Evolutionary conservation across 2,113 vertebrate species (phyloP).

Genomic region (Pungitius pungitius): DNA sequence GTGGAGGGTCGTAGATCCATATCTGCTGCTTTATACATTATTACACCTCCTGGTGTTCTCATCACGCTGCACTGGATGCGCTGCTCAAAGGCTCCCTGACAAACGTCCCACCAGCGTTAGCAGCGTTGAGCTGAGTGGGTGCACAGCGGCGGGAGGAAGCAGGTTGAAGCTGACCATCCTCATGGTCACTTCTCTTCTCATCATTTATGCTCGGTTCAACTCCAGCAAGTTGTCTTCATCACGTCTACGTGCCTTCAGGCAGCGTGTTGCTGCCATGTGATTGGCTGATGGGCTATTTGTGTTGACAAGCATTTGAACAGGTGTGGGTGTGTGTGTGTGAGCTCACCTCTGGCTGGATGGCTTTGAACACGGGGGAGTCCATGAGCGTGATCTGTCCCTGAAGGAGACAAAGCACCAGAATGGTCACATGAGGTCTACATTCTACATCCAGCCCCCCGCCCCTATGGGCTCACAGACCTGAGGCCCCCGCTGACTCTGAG

Average conservation of each 20-base stretch:
- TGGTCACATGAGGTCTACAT: not conserved
- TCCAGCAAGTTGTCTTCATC: too few species aligned
- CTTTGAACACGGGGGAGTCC: slow-evolving; percentile 98
- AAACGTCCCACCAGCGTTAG: not conserved
- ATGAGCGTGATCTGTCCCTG: slow-evolving; percentile 99
- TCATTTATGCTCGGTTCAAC: not conserved
- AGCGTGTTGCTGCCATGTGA: too few species aligned
- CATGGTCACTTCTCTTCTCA: slow-evolving; percentile 24
- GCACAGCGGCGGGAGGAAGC: slow-evolving; percentile 7
- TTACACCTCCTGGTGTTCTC: slow-evolving; percentile 28
- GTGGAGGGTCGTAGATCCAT: slow-evolving; percentile 27
- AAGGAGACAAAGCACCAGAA: slow-evolving; percentile 50
- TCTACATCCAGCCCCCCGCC: too few species aligned
- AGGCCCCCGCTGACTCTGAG: too few species aligned
- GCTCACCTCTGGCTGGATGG: slow-evolving; percentile 97
- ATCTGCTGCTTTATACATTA: slow-evolving; percentile 37
- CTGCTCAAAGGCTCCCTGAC: not conserved
- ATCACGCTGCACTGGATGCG: slow-evolving; percentile 3
- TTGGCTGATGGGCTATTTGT: too few species aligned
- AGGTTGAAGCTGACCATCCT: slow-evolving; percentile 11
- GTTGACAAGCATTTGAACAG: too few species aligned
- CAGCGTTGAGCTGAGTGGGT: not conserved
- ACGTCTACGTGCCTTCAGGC: too few species aligned
- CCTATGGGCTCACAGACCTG: too few species aligned
- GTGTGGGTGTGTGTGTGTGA: too few species aligned